Evolutionary conservation across 2,113 vertebrate genomes (phyloP).

Genomic region (Callionymus lyra): DNA sequence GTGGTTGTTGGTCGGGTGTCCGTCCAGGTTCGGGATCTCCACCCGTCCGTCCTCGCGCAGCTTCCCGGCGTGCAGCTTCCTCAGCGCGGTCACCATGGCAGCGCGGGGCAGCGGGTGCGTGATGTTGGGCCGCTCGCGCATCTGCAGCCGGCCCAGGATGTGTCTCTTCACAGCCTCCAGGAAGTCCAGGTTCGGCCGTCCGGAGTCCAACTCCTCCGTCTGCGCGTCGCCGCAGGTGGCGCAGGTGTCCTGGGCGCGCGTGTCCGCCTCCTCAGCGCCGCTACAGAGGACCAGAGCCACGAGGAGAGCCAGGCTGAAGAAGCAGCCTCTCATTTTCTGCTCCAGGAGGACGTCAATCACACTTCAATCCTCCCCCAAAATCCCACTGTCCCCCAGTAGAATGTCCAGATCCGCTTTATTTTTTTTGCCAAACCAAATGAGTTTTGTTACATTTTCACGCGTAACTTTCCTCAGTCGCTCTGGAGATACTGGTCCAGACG

Average conservation of each 20-base stretch:
- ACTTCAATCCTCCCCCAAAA: conserved; percentile 1
- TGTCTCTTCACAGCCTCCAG: conserved; percentile 94
- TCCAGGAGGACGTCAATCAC: conserved; percentile 17
- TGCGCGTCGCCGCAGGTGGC: conserved; percentile 79
- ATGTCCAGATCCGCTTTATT: too few species aligned
- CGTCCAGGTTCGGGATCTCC: conserved; percentile 89
- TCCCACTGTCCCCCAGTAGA: too few species aligned
- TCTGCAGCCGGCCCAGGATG: conserved; percentile 90
- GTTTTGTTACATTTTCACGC: too few species aligned
- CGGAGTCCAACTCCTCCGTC: conserved; percentile 64
- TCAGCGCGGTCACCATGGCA: conserved; percentile 92
- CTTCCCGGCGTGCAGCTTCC: conserved; percentile 91
- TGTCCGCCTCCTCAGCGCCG: conserved; percentile 58
- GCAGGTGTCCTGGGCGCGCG: conserved; percentile 73
- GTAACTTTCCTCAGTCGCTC: too few species aligned
- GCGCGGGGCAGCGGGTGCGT: conserved; percentile 91
- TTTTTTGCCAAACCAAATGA: too few species aligned
- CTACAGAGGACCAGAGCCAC: conserved; percentile 53
- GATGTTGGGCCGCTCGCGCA: conserved; percentile 93
- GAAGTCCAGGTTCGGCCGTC: conserved; percentile 82
- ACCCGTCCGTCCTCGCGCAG: conserved; percentile 88
- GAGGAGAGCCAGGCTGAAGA: conserved; percentile 49
- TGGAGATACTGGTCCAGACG: too few species aligned
- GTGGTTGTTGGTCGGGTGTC: conserved; percentile 69
- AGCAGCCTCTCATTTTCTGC: conserved; percentile 59